Conservation (phyloP, 2,888 invertebrate genomes). For the Apantesis nais region DNA sequence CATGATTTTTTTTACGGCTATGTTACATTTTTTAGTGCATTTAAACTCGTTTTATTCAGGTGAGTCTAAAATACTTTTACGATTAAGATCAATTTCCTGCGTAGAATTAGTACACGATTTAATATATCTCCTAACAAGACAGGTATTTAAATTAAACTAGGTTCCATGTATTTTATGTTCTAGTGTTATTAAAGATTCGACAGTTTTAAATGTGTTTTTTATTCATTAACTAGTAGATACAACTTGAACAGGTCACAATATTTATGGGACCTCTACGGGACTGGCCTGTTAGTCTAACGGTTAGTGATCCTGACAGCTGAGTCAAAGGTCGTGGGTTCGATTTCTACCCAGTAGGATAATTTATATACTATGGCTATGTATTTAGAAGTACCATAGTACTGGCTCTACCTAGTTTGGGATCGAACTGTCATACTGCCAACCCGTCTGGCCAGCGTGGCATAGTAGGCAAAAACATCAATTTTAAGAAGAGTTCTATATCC, state of each 20-base stretch:
- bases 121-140: not conserved
- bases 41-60: not conserved
- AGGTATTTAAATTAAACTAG: not conserved
- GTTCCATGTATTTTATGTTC: not conserved
- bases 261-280: not conserved
- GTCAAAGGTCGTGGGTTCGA: too few species aligned
- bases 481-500: too few species aligned
- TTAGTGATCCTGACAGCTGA: not conserved
- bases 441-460: too few species aligned
- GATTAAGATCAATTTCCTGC: not conserved
- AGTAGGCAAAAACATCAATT: too few species aligned
- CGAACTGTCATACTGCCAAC: too few species aligned
- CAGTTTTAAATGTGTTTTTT: not conserved
- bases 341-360: too few species aligned
- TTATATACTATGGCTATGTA: too few species aligned
- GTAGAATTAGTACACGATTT: not conserved
- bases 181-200: not conserved
- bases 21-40: not conserved
- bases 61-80: not conserved
- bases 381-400: too few species aligned
- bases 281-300: too few species aligned
- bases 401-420: too few species aligned
- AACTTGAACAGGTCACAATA: not conserved
- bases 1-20: not conserved
- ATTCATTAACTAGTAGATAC: not conserved